Base-by-base conservation (phyloP, 2,797 vertebrate genomes). In the Meda fulgida region DNA sequence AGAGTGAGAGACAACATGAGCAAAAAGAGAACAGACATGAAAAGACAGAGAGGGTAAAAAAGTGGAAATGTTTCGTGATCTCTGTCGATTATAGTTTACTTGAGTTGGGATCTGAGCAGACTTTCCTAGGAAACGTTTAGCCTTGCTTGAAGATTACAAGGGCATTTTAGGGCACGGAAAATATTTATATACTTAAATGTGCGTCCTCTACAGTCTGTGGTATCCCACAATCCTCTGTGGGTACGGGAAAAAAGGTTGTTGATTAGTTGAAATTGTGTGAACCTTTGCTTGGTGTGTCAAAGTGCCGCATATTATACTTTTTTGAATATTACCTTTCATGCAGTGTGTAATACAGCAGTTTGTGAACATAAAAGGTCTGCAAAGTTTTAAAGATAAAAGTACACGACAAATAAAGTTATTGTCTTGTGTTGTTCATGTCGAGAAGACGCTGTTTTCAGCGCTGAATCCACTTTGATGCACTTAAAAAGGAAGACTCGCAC, bases 1-100 rank as follows among this genome's bases (percentile, higher is more conserved):
- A 90, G 87, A 89, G 78, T 83, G 79, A 65, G 85, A 88, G 72
- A 80, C 76, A 65, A 67, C 81, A 84, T 85, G 55, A 81, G 66
- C 83, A 8, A 87, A 40, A 78, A 63, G 48, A 43, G 48, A 58
- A 85, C 70, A 89, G 89, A 86, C 87, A 90, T 84, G 80, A 51
- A 77, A 84, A 84, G 72, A 53, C 81, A 66, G 73, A 77, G 73
- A 51, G 34, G 43, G 43, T 48, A 18, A 40, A 71, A 81, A 70
- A 81, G 66, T 46, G 81, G 55, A 76, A 40, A 29, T 76, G 81
- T 65, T 66, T 76, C 0, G 9, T 67, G 71, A 76, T 84, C 72
- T 67, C 81, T 84, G 72, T 77, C 72, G 31, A 55, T 55, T 77
- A 38, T 13, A 55, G 72, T 84, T 84, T 77, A 31, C 34, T 40